phyloP scores from a whole-genome alignment of 2,113 vertebrate genomes.

The Varanus salvator region DNA sequence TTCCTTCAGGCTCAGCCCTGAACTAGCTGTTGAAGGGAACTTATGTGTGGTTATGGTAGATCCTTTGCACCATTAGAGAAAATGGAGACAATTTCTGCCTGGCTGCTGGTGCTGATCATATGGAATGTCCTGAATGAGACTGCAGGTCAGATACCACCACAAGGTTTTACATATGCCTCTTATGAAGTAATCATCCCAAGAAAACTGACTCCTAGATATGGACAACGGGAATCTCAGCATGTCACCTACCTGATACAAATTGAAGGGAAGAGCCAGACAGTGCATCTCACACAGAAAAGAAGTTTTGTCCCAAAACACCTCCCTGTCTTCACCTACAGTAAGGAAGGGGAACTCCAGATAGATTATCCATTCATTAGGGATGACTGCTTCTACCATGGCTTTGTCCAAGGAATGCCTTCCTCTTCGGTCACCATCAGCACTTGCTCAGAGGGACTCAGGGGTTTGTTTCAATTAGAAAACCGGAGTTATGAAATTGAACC shows the following conservation, averaged over 20 bases:
- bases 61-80: neutral
- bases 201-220: slow-evolving; percentile 21
- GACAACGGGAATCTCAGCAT: neutral
- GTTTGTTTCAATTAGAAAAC: slow-evolving; percentile 42
- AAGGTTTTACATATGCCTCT: fast-evolving
- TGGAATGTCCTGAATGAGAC: neutral
- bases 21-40: no score
- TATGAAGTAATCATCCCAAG: slow-evolving; percentile 61
- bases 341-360: slow-evolving; percentile 30
- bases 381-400: slow-evolving; percentile 65
- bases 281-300: slow-evolving; percentile 59
- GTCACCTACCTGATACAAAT: slow-evolving; percentile 65
- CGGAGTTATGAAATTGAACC: slow-evolving; percentile 64
- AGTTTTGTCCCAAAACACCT: slow-evolving; percentile 50
- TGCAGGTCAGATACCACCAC: neutral
- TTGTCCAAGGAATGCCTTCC: slow-evolving; percentile 52
- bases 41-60: no score
- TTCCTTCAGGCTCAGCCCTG: no score
- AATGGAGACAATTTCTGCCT: neutral
- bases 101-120: neutral
- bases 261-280: slow-evolving; percentile 42
- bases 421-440: slow-evolving; percentile 57
- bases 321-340: slow-evolving; percentile 62
- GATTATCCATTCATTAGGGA: slow-evolving; percentile 55
- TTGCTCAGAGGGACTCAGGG: slow-evolving; percentile 52